Conservation (phyloP, 2,797 vertebrate species). For the Esox lucius region DNA sequence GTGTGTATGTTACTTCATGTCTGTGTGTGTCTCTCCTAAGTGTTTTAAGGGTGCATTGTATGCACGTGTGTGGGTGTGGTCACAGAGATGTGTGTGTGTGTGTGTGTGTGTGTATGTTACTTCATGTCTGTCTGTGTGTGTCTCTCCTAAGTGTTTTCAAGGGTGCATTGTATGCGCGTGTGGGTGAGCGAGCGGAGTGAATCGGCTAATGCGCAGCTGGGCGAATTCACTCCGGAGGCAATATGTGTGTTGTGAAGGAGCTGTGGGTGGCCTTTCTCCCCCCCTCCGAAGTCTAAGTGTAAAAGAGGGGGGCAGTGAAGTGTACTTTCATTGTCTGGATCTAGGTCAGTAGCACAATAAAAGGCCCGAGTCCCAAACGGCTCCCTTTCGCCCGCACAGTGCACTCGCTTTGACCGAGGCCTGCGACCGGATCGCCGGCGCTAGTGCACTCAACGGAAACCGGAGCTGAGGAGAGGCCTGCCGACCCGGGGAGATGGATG, state of each 20-base stretch:
- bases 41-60: background rate
- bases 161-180: background rate
- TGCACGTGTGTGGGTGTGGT: background rate
- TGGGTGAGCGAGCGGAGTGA: background rate
- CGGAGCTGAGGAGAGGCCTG: background rate
- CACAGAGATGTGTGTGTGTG: background rate
- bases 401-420: too few relatives aligned
- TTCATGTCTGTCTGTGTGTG: background rate
- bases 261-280: background rate
- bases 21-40: background rate
- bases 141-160: background rate
- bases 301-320: conserved; percentile 37
- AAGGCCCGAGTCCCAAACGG: too few relatives aligned
- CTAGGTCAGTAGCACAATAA: conserved; percentile 16
- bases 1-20: too few relatives aligned
- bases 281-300: background rate
- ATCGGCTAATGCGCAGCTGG: background rate
- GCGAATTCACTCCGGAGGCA: background rate
- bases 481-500: background rate
- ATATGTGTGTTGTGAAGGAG: background rate
- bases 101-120: too few relatives aligned
- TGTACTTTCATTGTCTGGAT: conserved; percentile 56
- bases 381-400: too few relatives aligned
- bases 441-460: too few relatives aligned
- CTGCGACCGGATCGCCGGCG: too few relatives aligned